These are phyloP conservation scores for Aspidiotus rigidus DNA, from an alignment of 2,888 invertebrate species.

Conservation along the genomic window DNA sequence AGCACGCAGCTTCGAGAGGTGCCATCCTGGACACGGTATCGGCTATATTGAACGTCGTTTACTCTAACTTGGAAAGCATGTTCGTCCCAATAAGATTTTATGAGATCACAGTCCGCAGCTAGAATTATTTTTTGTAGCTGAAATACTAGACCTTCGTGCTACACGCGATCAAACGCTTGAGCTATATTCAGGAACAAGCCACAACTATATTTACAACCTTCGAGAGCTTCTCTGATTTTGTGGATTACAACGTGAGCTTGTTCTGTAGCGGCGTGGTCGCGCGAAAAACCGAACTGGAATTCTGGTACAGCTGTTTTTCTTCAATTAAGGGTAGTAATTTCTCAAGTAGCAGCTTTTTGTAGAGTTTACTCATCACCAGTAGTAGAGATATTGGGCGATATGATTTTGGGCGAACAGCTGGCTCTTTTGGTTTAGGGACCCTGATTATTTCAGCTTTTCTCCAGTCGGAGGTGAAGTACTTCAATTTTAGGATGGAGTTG, in stretches of 20 bases:
- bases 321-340: conserved; percentile 1
- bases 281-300: background rate
- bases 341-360: background rate
- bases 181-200: background rate
- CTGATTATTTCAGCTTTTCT: background rate
- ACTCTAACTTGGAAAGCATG: background rate
- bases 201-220: background rate
- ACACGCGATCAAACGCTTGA: conserved; percentile 9
- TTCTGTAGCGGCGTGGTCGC: background rate
- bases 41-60: background rate
- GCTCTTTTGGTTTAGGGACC: no score
- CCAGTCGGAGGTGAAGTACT: background rate
- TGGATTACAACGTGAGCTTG: background rate
- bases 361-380: background rate
- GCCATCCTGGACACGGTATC: background rate
- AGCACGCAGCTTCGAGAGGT: background rate
- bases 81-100: background rate
- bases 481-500: background rate
- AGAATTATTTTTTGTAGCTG: background rate
- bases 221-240: background rate
- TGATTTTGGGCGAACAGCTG: background rate
- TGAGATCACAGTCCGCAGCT: background rate
- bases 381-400: background rate
- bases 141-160: conserved; percentile 6
- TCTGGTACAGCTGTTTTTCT: background rate